These are phyloP conservation scores for Hyaena hyaena DNA, from an alignment of 2,113 vertebrate species.

Conservation along the genomic window DNA sequence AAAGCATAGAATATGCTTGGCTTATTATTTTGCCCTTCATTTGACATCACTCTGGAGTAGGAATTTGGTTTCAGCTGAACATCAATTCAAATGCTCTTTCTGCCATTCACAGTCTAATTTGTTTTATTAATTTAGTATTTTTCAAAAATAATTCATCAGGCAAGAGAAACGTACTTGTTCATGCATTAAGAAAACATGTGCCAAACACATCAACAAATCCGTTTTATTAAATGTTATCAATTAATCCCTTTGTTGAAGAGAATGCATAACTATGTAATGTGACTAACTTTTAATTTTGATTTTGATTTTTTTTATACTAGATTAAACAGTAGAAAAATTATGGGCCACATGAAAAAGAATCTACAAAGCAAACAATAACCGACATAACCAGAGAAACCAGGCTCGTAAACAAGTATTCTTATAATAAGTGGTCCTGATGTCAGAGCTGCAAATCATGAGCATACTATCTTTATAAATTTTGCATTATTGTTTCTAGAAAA, in stretches of 20 bases:
- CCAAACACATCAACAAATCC: neutral
- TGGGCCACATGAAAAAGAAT: neutral
- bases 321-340: neutral
- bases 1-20: neutral
- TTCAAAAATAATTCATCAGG: slow-evolving; percentile 18
- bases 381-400: neutral
- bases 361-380: neutral
- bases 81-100: neutral
- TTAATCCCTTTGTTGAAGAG: neutral
- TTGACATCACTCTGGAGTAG: neutral
- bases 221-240: slow-evolving; percentile 47
- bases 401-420: neutral
- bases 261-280: neutral
- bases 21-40: neutral
- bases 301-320: neutral
- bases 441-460: neutral
- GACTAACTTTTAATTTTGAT: neutral
- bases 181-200: neutral
- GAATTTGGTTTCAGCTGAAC: neutral
- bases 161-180: neutral
- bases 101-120: neutral
- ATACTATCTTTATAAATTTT: neutral
- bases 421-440: neutral
- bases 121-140: slow-evolving; percentile 54
- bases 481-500: neutral